Evolutionary conservation across 2,888 invertebrate genomes (phyloP), one percentile per base, ranked within the genome.

Genomic region (Smittia sp.): DNA sequence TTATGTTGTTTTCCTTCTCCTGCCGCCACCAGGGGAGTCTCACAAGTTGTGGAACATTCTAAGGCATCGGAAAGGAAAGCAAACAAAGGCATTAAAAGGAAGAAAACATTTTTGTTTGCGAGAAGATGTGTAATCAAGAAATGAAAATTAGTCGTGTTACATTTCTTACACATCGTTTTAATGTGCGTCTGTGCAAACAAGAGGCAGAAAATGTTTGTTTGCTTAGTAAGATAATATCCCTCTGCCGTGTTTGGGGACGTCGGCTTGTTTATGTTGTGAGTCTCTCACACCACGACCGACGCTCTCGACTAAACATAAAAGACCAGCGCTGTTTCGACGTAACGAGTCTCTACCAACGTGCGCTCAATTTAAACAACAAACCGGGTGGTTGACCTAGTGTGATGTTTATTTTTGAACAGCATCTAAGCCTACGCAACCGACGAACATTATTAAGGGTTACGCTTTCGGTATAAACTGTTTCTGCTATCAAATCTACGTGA

Each of bases 131-230:
- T 58, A 58, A 58, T 58, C 58, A 58, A 58, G 58, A 58, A 20
- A 58, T 58, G 58, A 58, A 58, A 58, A 58, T 58, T 58, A 58
- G 58, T 58, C 58, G 13, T 46, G 46, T 46, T 46, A 15, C 15
- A 15, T 46, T 46, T 46, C 15, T 46, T 46, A 46, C 46, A 46
- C 46, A 46, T 46, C 46, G 15, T 58, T 58, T 22, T 58, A 58
- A 58, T 58, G 58, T 46, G 46, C 13, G 46, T 46, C 46, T 46
- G 13, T 2, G 15, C 46, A 46, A 46, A 46, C 46, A 46, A 15
- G 15, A 46, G n/a, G 46, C 13, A 46, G 46, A 46, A n/a, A 46
- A 46, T 15, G 15, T 46, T 46, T 46, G 15, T 46, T 13, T 46
- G 46, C n/a, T 2, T 46, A 15, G 46, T 46, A 46, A 46, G 15